Evolutionary conservation across 2,888 invertebrate genomes (phyloP).

Genomic region (Hipparchia sbordonii): DNA sequence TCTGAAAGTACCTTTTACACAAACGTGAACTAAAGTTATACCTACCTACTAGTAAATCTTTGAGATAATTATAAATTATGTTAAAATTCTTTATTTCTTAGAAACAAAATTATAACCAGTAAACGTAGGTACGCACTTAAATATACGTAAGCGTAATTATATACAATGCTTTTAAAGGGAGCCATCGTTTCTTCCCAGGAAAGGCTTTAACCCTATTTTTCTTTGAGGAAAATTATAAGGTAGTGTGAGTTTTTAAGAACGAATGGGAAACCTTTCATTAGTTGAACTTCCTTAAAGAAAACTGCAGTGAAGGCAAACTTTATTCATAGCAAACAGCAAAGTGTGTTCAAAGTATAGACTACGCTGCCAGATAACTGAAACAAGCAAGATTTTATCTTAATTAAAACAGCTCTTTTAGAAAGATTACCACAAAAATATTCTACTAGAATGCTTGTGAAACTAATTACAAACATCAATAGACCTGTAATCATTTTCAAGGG

Average conservation of each 20-base stretch:
- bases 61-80: too few relatives aligned
- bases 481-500: background rate
- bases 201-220: background rate
- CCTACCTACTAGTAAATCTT: too few relatives aligned
- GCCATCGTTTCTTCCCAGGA: background rate
- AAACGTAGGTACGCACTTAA: too few relatives aligned
- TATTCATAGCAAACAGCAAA: background rate
- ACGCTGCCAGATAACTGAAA: background rate
- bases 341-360: background rate
- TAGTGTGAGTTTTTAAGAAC: background rate
- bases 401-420: conserved; percentile 5
- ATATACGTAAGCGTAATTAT: too few relatives aligned
- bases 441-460: background rate
- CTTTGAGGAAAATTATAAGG: background rate
- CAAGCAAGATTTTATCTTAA: background rate
- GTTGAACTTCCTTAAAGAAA: background rate
- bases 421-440: background rate
- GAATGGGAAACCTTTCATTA: background rate
- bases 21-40: too few relatives aligned
- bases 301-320: background rate
- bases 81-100: too few relatives aligned
- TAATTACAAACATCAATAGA: background rate
- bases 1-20: too few relatives aligned
- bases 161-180: too few relatives aligned
- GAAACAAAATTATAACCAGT: too few relatives aligned